Evolutionary conservation across 2,113 vertebrate species (phyloP).

Genomic region (Oophaga pumilio): DNA sequence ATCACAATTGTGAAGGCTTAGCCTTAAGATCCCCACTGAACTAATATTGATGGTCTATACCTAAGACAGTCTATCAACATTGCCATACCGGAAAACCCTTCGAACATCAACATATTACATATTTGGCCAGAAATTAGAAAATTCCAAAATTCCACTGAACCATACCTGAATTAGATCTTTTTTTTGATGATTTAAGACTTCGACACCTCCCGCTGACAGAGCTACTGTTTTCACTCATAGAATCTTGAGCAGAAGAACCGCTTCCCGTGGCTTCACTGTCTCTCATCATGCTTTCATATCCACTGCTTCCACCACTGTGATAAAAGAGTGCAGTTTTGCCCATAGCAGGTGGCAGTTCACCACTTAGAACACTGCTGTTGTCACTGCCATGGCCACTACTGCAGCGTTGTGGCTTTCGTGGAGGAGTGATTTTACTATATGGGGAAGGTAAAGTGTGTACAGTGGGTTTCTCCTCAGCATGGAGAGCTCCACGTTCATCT

Average conservation of each 20-base stretch:
- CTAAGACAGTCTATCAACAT: too few relatives aligned
- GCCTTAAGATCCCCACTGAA: too few relatives aligned
- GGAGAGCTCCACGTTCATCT: conserved; percentile 66
- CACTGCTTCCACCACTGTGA: conserved; percentile 95
- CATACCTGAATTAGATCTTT: conserved; percentile 85
- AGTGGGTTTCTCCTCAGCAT: conserved; percentile 75
- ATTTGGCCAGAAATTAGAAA: neutral
- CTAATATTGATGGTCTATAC: too few relatives aligned
- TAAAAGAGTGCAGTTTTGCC: conserved; percentile 96
- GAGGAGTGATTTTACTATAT: conserved; percentile 97
- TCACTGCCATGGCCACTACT: conserved; percentile 96
- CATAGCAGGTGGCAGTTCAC: conserved; percentile 96
- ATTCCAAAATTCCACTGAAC: neutral
- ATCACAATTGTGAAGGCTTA: too few relatives aligned
- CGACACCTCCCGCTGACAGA: conserved; percentile 82
- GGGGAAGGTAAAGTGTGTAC: conserved; percentile 89
- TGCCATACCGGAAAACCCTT: too few relatives aligned
- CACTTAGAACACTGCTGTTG: conserved; percentile 96
- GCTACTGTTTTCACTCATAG: conserved; percentile 93
- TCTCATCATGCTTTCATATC: conserved; percentile 96
- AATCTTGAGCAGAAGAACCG: conserved; percentile 92
- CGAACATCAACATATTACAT: neutral
- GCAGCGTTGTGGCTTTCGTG: conserved; percentile 89
- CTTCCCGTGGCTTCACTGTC: conserved; percentile 98
- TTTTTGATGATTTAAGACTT: conserved; percentile 91